Conservation (phyloP, 2,113 vertebrate species). For the Equus przewalskii region DNA sequence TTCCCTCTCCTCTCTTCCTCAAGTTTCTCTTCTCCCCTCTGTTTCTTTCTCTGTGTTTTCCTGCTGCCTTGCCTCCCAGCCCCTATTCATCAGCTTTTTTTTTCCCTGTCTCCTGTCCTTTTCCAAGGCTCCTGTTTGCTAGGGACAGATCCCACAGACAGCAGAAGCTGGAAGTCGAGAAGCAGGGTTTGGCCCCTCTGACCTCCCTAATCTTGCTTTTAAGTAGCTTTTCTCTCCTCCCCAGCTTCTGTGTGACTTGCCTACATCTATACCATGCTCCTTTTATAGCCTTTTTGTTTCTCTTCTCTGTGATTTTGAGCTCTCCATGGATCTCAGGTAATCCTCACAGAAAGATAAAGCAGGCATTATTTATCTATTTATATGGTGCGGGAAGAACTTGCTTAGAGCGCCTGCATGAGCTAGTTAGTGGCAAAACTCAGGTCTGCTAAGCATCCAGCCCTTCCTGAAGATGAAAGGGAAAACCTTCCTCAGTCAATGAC, state of each 20-base stretch:
- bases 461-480: background rate
- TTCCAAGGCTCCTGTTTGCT: background rate
- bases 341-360: background rate
- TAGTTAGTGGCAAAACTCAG: background rate
- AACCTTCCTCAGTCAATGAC: background rate
- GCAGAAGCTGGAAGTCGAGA: background rate
- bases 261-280: too few relatives aligned
- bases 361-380: background rate
- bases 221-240: background rate
- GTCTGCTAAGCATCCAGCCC: background rate
- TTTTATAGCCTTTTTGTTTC: background rate
- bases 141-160: background rate
- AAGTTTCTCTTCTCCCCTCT: background rate
- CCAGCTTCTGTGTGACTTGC: background rate
- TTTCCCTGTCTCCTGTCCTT: background rate
- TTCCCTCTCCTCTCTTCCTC: background rate
- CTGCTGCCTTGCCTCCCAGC: background rate
- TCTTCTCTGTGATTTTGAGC: background rate
- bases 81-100: background rate
- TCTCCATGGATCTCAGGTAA: background rate
- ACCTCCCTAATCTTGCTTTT: background rate
- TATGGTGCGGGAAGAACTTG: background rate
- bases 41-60: background rate
- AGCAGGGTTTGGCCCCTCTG: background rate
- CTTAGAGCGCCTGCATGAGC: background rate